Conservation (phyloP, 2,888 invertebrate genomes). For the Protophormia terraenovae region DNA sequence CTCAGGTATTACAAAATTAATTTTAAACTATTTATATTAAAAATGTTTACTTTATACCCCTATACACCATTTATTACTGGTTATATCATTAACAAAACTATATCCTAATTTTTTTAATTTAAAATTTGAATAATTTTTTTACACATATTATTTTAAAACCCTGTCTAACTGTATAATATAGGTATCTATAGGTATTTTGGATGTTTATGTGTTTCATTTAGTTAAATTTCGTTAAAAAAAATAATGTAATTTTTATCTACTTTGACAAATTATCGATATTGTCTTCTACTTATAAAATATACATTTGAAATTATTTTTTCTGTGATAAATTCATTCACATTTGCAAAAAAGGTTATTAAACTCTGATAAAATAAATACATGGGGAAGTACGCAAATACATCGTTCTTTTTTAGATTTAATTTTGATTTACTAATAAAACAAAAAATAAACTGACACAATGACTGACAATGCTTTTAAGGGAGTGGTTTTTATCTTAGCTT, state of each 20-base stretch:
- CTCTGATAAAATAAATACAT: constrained; percentile 6
- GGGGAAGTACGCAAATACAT: constrained; percentile 19
- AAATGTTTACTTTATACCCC: no score
- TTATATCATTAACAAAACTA: no score
- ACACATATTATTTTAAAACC: no score
- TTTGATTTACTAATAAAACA: not conserved
- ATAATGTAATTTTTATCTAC: not conserved
- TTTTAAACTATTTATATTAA: no score
- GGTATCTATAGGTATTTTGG: not conserved
- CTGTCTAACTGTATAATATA: not conserved
- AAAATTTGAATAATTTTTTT: no score
- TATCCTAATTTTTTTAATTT: no score
- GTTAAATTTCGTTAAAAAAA: constrained; percentile 12
- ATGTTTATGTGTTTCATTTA: not conserved
- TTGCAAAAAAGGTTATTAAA: constrained; percentile 35
- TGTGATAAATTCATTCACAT: constrained; percentile 7
- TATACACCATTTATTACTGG: no score
- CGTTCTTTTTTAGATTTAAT: not conserved
- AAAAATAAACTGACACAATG: constrained; percentile 13
- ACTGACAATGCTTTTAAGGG: constrained; percentile 1
- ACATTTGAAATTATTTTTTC: not conserved
- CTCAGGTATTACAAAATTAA: no score
- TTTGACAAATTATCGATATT: constrained; percentile 24
- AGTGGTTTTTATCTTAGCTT: no score
- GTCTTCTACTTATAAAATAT: not conserved